These are phyloP conservation scores for Anarsia innoxiella DNA, from an alignment of 2,888 invertebrate species.

Conservation along the genomic window DNA sequence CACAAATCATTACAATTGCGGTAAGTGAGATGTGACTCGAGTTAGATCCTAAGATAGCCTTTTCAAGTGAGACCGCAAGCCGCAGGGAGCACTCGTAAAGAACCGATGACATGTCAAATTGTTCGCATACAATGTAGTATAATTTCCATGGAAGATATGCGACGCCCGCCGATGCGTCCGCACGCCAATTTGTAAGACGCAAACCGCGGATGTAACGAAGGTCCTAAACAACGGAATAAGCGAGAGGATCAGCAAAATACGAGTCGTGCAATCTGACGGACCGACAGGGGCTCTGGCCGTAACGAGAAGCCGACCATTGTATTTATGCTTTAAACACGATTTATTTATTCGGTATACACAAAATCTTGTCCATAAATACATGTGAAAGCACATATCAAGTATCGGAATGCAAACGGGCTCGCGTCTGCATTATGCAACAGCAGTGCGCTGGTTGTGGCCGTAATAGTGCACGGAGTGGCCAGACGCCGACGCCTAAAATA, in stretches of 20 bases:
- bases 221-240: conserved; percentile 64
- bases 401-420: conserved; percentile 73
- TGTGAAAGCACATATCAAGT: conserved; percentile 75
- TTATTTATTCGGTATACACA: conserved; percentile 75
- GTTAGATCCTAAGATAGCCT: conserved; percentile 24
- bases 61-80: conserved; percentile 4
- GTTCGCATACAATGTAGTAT: conserved; percentile 47
- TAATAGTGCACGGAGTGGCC: conserved; percentile 61
- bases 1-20: conserved; percentile 70
- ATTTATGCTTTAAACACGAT: conserved; percentile 71
- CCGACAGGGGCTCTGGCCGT: conserved; percentile 61
- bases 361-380: conserved; percentile 76
- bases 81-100: conserved; percentile 1
- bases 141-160: conserved; percentile 43
- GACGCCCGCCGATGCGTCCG: conserved; percentile 41
- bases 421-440: conserved; percentile 74
- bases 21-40: conserved; percentile 67
- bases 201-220: conserved; percentile 67
- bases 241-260: conserved; percentile 38
- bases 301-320: conserved; percentile 73
- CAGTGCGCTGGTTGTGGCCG: conserved; percentile 52
- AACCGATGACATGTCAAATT: conserved; percentile 33
- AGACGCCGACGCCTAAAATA: conserved; percentile 63
- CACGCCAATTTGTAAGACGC: conserved; percentile 71
- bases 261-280: conserved; percentile 60